Evolutionary conservation across 37 sponge, comb jelly and placozoan genomes (phyloP).

Genomic region (Cladorhizidae sp.): DNA sequence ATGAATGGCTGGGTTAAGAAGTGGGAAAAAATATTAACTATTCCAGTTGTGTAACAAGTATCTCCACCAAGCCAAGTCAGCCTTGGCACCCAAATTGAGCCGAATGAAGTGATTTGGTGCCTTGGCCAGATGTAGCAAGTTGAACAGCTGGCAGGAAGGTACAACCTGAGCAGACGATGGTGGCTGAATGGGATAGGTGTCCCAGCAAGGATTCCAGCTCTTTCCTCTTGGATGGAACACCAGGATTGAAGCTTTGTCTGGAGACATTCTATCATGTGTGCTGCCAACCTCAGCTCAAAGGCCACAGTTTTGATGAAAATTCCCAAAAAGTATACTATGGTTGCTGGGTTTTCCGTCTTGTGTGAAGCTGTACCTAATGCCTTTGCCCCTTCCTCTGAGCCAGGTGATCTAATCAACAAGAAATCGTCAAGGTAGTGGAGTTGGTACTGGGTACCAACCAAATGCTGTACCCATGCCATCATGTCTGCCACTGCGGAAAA

Average conservation of each 20-base stretch:
- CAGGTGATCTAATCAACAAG: too few species aligned
- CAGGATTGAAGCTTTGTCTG: background rate
- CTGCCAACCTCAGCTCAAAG: background rate
- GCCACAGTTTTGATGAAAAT: background rate
- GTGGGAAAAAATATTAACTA: background rate
- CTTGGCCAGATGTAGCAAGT: background rate
- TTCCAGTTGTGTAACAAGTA: too few species aligned
- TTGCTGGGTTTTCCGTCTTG: background rate
- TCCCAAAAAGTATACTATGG: background rate
- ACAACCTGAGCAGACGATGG: background rate
- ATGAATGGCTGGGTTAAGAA: background rate
- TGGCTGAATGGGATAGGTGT: conserved; percentile 1
- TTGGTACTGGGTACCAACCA: too few species aligned
- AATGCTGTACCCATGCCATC: too few species aligned
- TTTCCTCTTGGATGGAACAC: background rate
- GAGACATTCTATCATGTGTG: background rate
- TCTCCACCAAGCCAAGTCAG: conserved; percentile 1
- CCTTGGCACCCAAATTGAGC: conserved; percentile 3
- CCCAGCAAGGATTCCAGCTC: conserved; percentile 8
- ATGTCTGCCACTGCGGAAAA: conserved; percentile 1
- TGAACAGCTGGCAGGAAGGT: conserved; percentile 6
- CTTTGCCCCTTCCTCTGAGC: too few species aligned
- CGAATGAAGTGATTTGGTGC: background rate
- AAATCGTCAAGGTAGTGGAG: too few species aligned
- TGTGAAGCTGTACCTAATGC: background rate